Conservation (phyloP, 2,113 vertebrate species). For the Saccopteryx bilineata region DNA sequence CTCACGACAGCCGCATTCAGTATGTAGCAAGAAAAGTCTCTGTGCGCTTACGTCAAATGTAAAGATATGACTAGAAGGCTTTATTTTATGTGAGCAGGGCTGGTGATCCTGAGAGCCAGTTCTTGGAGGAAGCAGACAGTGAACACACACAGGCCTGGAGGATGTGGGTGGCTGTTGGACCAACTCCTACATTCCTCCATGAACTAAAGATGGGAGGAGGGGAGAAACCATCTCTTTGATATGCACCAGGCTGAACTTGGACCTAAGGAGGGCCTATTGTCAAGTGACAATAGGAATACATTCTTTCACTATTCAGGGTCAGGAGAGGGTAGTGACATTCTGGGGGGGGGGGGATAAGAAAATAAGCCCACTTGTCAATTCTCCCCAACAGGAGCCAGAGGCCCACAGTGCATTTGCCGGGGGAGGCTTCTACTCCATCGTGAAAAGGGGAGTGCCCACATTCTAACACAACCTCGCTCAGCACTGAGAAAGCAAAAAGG, state of each 20-base stretch:
- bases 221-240: constrained; percentile 82
- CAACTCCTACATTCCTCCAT: constrained; percentile 84
- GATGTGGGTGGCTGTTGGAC: constrained; percentile 88
- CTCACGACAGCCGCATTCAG: not conserved
- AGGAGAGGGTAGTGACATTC: constrained; percentile 65
- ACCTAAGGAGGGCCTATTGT: constrained; percentile 81
- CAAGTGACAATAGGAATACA: constrained; percentile 75
- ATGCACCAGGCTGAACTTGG: constrained; percentile 84
- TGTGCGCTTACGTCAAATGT: not conserved
- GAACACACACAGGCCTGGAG: constrained; percentile 81
- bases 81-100: not conserved
- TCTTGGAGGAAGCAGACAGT: constrained; percentile 72
- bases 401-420: not conserved
- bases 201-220: constrained; percentile 85
- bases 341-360: constrained; percentile 16
- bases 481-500: not conserved
- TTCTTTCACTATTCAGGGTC: constrained; percentile 80
- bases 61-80: constrained; percentile 23
- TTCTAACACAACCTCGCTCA: not conserved
- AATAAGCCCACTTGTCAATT: constrained; percentile 59
- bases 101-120: not conserved
- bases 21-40: not conserved
- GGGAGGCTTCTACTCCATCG: not conserved
- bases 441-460: not conserved
- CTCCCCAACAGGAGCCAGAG: not conserved